Evolutionary conservation across 1,140 invertebrate species (phyloP), one percentile per base, ranked within the genome.

Genomic region (Drosophila tristis): DNA sequence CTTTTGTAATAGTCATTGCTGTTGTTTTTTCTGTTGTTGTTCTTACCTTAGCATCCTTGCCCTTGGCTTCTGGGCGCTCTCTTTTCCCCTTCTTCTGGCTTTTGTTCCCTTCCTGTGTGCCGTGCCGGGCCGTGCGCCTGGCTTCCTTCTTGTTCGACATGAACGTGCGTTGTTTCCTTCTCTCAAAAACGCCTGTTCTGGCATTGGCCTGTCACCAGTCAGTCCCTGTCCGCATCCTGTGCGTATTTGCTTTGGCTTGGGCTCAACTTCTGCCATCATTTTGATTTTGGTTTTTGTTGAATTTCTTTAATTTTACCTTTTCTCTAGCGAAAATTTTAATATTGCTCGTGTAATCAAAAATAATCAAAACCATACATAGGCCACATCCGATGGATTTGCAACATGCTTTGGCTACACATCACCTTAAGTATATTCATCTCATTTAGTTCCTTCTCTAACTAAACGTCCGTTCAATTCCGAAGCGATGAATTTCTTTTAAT

Each of bases 121-220:
- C 73, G 80, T 67, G 61, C 35, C 1, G 26, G 0, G 7, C 26
- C 11, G 31, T 78, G 60, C 60, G 66, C 72, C 61, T 80, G 67
- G 63, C 35, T 87, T 87, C 82, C 84, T 86, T 86, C 81, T 82
- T 86, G 81, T 80, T 86, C 62, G 60, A 77, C 81, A 73, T 86
- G 62, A 75, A 86, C 82, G 78, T 86, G 74, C 82, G 82, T 72
- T 87, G 81, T 86, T 82, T 87, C 81, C 82, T 71, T 45, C 49
- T 49, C 58, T 43, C 29, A 43, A 47, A 58, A 48, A 45, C 76
- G 56, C 44, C 26, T 44, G 64, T 70, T 74, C 58, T 75, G 72
- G 61, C 72, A 75, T 75, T 75, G 72, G 61, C 39, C 54, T 74
- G 51, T 55, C 51, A 43, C 6, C 26, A 29, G 26, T 29, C 26